Conservation (phyloP, 2,797 vertebrate genomes). For the Falco concolor region DNA sequence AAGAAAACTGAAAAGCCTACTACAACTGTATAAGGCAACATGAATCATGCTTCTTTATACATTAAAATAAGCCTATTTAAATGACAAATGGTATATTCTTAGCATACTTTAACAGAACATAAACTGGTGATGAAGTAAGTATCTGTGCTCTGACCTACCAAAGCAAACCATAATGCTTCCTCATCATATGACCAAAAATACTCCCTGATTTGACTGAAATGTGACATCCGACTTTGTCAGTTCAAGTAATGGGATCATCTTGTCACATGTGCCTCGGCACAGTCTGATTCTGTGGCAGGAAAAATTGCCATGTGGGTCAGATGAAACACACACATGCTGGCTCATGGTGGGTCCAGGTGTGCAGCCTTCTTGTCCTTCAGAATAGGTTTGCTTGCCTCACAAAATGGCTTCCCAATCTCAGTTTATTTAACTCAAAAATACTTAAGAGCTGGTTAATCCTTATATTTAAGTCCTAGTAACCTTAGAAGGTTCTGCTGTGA, state of each 20-base stretch:
- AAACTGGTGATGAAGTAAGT: neutral
- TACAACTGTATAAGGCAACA: neutral
- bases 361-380: neutral
- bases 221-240: neutral
- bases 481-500: neutral
- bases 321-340: neutral
- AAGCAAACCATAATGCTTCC: neutral
- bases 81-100: slow-evolving; percentile 3
- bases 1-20: neutral
- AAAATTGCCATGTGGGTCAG: neutral
- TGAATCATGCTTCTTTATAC: neutral
- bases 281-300: neutral
- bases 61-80: slow-evolving; percentile 4
- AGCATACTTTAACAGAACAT: neutral
- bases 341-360: neutral
- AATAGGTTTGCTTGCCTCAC: neutral
- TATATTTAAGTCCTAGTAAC: neutral
- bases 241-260: neutral
- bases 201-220: neutral
- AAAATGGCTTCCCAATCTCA: neutral
- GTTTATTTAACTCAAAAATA: neutral
- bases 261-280: too few relatives aligned
- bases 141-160: neutral
- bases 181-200: neutral
- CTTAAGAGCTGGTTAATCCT: neutral